phyloP scores from a whole-genome alignment of 2,113 vertebrate species.

The Phainopepla nitens region DNA sequence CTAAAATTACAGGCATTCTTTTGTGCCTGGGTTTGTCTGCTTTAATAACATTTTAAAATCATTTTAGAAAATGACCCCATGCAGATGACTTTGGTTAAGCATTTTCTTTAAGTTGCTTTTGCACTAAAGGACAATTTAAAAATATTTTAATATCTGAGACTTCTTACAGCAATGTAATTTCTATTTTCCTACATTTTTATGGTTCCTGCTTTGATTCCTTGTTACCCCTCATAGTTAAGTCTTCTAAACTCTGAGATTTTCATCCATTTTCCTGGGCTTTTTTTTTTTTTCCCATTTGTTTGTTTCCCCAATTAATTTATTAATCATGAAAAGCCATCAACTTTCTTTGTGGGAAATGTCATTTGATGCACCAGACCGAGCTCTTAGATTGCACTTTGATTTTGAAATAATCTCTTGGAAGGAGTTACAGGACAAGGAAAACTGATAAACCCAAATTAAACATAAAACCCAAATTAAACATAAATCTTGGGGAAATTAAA shows the following conservation, averaged over 20 bases:
- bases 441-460: background rate
- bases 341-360: background rate
- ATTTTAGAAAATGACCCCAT: background rate
- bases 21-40: background rate
- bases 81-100: background rate
- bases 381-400: background rate
- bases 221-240: background rate
- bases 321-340: background rate
- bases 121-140: background rate
- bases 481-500: fast-evolving
- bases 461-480: background rate
- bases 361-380: background rate
- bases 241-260: background rate
- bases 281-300: background rate
- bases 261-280: background rate
- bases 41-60: background rate
- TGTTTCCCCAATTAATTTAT: background rate
- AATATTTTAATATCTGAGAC: background rate
- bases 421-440: background rate
- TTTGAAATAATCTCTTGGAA: background rate
- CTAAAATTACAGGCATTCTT: background rate
- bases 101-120: background rate
- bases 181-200: background rate
- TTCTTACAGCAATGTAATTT: background rate
- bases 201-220: background rate